These are phyloP conservation scores for Drosophila mimica DNA, from an alignment of 2,888 invertebrate species.

Conservation along the genomic window DNA sequence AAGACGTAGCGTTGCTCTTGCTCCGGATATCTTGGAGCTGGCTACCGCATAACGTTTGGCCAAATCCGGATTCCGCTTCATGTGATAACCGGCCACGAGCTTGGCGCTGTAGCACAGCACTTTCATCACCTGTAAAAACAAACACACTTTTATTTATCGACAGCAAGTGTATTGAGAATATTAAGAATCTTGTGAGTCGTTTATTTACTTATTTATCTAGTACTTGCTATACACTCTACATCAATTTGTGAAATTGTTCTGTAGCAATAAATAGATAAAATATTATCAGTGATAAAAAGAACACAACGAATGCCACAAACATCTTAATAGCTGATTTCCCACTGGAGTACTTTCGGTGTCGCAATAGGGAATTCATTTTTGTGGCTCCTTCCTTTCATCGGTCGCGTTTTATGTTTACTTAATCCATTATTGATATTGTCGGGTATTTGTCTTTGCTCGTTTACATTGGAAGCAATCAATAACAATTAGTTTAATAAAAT, in stretches of 20 bases:
- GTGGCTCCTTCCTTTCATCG: not conserved
- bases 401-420: constrained; percentile 25
- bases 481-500: constrained; percentile 12
- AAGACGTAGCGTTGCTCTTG: constrained; percentile 91
- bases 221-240: constrained; percentile 26
- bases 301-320: constrained; percentile 67
- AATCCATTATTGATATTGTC: constrained; percentile 31
- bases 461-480: constrained; percentile 38
- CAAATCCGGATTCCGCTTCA: constrained; percentile 87
- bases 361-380: constrained; percentile 18
- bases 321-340: constrained; percentile 44
- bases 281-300: constrained; percentile 73
- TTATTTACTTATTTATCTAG: not conserved
- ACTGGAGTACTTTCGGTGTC: constrained; percentile 25
- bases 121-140: constrained; percentile 88
- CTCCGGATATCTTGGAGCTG: constrained; percentile 90
- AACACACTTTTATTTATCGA: not conserved
- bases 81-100: constrained; percentile 88
- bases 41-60: constrained; percentile 87
- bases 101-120: constrained; percentile 92
- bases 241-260: constrained; percentile 67
- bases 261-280: constrained; percentile 76
- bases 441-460: constrained; percentile 37
- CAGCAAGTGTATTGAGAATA: not conserved
- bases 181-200: not conserved